Percentiles rank a stretch among this genome's conserved stretches.
Conservation (phyloP, 2,113 vertebrate species). For the Haliaeetus leucogaster region DNA sequence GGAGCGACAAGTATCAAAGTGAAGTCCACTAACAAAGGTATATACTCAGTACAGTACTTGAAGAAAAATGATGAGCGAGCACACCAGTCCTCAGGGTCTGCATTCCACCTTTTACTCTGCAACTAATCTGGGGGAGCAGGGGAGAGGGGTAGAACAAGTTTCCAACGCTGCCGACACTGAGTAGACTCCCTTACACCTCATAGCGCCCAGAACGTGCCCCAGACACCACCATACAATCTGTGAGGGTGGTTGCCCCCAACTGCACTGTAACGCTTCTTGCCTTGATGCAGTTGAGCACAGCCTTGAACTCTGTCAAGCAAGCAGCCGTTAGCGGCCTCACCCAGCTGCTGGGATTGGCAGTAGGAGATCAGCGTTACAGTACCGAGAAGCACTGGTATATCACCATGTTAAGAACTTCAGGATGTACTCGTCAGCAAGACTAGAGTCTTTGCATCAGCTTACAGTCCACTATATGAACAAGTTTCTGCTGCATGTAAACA, state of each 20-base stretch:
- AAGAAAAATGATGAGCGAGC: not conserved
- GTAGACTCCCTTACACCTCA: not conserved
- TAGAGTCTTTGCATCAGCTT: constrained; percentile 76
- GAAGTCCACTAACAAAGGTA: constrained; percentile 68
- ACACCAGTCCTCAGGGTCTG: not conserved
- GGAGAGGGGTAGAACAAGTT: not conserved
- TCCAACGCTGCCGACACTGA: accelerated
- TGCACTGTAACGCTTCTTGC: not conserved
- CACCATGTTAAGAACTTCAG: constrained; percentile 71
- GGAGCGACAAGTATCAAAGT: constrained; percentile 72
- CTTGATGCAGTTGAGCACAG: accelerated
- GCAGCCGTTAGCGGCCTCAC: not conserved
- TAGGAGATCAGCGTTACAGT: not conserved
- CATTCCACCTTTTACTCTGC: not conserved
- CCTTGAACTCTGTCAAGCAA: not conserved
- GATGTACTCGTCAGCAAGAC: constrained; percentile 67
- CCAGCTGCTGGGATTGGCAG: not conserved
- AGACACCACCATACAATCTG: accelerated
- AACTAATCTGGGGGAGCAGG: not conserved
- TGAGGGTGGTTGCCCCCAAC: accelerated
- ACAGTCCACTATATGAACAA: constrained; percentile 85
- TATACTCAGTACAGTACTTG: constrained; percentile 64
- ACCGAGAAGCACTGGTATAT: constrained; percentile 59
- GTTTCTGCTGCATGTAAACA: constrained; percentile 84
- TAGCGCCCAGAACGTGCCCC: accelerated